Conservation (phyloP, 2,113 vertebrate species). For the Colistium nudipinnis region DNA sequence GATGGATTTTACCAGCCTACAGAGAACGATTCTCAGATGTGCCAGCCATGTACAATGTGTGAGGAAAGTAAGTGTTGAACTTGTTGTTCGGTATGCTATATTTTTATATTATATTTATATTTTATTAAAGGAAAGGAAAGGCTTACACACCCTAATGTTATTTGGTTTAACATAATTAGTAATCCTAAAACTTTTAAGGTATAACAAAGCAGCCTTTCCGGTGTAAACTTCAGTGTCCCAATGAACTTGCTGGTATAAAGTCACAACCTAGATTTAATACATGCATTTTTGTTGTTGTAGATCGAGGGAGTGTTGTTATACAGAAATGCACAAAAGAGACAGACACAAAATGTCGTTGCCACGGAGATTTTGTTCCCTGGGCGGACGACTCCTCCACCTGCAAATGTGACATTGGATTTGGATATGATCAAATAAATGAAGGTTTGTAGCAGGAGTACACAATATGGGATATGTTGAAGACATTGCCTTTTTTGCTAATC, state of each 20-base stretch:
- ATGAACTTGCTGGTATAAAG: background rate
- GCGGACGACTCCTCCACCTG: background rate
- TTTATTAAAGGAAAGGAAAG: too few species aligned
- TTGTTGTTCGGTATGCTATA: background rate
- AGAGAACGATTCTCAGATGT: rapidly evolving
- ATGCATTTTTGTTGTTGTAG: slow-evolving; percentile 13
- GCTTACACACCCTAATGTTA: too few species aligned
- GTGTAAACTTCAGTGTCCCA: background rate
- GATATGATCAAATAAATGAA: rapidly evolving
- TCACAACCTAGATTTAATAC: background rate
- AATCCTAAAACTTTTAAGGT: background rate
- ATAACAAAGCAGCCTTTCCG: background rate
- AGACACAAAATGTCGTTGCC: slow-evolving; percentile 58
- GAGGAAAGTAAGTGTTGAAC: background rate
- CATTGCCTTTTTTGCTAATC: background rate
- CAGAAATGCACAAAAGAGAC: rapidly evolving
- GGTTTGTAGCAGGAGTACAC: slow-evolving; percentile 32
- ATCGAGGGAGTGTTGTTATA: background rate
- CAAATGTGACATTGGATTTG: slow-evolving; percentile 52
- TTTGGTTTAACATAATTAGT: too few species aligned
- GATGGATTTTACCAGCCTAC: background rate
- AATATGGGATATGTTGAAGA: background rate
- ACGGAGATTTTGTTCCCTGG: background rate
- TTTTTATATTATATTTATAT: too few species aligned
- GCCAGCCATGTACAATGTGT: slow-evolving; percentile 37